These are phyloP conservation scores for Sebastes hopkinsi DNA, from an alignment of 2,797 vertebrate species.

Conservation along the genomic window DNA sequence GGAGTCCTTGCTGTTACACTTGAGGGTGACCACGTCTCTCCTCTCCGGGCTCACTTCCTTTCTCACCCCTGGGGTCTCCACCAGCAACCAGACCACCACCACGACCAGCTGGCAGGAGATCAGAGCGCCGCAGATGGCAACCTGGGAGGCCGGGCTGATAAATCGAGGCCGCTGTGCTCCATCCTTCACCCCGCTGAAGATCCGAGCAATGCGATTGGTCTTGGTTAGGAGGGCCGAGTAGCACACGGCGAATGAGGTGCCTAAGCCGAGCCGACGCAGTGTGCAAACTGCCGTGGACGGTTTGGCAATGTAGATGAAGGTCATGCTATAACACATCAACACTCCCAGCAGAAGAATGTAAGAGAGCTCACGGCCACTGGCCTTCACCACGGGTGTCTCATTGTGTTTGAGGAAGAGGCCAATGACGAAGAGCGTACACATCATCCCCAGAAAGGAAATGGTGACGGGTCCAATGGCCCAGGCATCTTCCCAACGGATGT, in stretches of 20 bases:
- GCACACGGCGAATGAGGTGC: conserved; percentile 96
- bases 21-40: conserved; percentile 94
- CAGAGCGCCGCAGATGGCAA: conserved; percentile 93
- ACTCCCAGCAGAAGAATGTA: conserved; percentile 96
- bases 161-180: conserved; percentile 94
- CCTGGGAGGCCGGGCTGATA: conserved; percentile 96
- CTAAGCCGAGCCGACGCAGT: conserved; percentile 91
- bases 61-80: conserved; percentile 92
- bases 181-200: conserved; percentile 94
- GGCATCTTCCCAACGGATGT: conserved; percentile 95
- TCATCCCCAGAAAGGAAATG: conserved; percentile 93
- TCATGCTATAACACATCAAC: conserved; percentile 97
- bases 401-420: conserved; percentile 93
- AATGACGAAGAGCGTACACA: conserved; percentile 92
- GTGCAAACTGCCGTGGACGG: conserved; percentile 92
- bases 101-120: conserved; percentile 97
- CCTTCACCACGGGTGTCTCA: conserved; percentile 95
- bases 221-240: conserved; percentile 98
- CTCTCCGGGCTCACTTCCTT: conserved; percentile 94
- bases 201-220: conserved; percentile 97
- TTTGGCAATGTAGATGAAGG: conserved; percentile 96
- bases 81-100: conserved; percentile 92
- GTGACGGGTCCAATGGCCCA: conserved; percentile 97
- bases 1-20: conserved; percentile 95
- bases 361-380: conserved; percentile 96